phyloP scores from a whole-genome alignment of 2,888 invertebrate species.

The Tromatobia lineatoria region DNA sequence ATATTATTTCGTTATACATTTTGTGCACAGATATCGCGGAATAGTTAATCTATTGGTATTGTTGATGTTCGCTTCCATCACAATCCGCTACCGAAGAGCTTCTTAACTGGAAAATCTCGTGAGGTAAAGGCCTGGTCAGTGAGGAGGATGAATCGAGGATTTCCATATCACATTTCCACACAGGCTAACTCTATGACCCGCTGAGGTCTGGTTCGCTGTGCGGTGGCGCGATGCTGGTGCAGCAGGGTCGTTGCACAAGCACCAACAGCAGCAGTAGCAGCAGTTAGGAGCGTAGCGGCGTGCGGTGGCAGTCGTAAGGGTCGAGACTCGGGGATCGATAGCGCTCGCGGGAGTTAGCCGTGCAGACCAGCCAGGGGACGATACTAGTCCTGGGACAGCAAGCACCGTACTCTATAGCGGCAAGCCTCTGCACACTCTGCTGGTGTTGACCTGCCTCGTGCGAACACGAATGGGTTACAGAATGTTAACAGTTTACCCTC shows the following conservation, averaged over 20 bases:
- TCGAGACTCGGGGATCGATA: constrained; percentile 65
- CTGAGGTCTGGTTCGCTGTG: constrained; percentile 60
- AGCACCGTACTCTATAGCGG: constrained; percentile 33
- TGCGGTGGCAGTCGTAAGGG: constrained; percentile 61
- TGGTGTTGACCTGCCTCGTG: constrained; percentile 26
- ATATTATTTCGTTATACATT: neutral
- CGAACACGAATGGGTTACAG: constrained; percentile 30
- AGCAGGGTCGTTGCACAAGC: constrained; percentile 49
- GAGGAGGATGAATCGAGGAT: constrained; percentile 29
- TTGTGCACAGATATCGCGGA: no score
- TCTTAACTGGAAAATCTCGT: constrained; percentile 2
- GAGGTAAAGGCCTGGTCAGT: constrained; percentile 1
- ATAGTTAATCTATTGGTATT: no score
- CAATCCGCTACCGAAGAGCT: neutral
- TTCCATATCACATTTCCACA: constrained; percentile 30
- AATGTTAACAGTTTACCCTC: constrained; percentile 38
- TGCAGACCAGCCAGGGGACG: constrained; percentile 55
- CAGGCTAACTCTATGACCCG: constrained; percentile 40
- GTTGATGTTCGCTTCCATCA: neutral
- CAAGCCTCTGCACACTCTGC: constrained; percentile 13
- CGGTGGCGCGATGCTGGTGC: constrained; percentile 54
- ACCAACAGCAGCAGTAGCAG: constrained; percentile 42
- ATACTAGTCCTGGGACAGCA: constrained; percentile 58
- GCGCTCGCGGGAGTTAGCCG: constrained; percentile 64
- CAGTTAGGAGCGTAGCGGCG: constrained; percentile 54